Percentiles rank a stretch among this genome's conserved stretches.
Evolutionary conservation across 2,888 invertebrate species (phyloP).

Genomic region (Polyploca ridens): DNA sequence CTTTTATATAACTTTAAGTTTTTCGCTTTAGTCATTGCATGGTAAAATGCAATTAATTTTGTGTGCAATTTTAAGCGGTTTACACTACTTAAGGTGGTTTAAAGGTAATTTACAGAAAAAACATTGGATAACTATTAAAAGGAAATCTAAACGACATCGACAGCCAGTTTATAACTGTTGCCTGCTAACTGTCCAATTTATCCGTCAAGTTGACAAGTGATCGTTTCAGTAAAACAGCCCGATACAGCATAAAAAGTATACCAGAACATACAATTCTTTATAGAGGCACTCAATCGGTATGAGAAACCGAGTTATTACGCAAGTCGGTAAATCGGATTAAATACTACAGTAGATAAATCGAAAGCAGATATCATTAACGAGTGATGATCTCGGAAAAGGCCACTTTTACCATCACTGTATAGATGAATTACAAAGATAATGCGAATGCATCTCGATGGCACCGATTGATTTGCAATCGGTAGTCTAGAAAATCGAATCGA

Average conservation of each 20-base stretch:
- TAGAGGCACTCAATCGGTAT: not conserved
- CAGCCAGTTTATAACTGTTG: slow-evolving; percentile 12
- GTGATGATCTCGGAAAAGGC: slow-evolving; percentile 12
- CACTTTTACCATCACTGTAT: slow-evolving; percentile 11
- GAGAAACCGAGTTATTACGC: not conserved
- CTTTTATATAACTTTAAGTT: not conserved
- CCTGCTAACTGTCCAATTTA: slow-evolving; percentile 8
- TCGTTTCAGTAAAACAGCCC: slow-evolving; percentile 2
- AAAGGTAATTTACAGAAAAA: not conserved
- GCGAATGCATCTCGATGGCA: not conserved
- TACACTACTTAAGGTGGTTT: too few species aligned
- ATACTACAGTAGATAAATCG: slow-evolving; percentile 1
- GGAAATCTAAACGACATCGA: slow-evolving; percentile 7
- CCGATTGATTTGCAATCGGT: not conserved
- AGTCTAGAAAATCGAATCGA: not conserved
- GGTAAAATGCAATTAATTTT: not conserved
- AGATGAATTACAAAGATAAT: slow-evolving; percentile 10
- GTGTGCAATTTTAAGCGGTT: too few species aligned
- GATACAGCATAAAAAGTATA: not conserved
- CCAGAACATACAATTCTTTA: not conserved
- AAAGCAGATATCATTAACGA: not conserved
- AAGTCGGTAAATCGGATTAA: slow-evolving; percentile 8
- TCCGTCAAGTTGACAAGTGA: slow-evolving; percentile 10
- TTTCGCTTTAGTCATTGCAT: not conserved
- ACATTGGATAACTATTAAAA: not conserved